Percentiles rank a stretch among this genome's conserved stretches.
phyloP scores from a whole-genome alignment of 2,888 invertebrate genomes.

The Plebejus melissa region DNA sequence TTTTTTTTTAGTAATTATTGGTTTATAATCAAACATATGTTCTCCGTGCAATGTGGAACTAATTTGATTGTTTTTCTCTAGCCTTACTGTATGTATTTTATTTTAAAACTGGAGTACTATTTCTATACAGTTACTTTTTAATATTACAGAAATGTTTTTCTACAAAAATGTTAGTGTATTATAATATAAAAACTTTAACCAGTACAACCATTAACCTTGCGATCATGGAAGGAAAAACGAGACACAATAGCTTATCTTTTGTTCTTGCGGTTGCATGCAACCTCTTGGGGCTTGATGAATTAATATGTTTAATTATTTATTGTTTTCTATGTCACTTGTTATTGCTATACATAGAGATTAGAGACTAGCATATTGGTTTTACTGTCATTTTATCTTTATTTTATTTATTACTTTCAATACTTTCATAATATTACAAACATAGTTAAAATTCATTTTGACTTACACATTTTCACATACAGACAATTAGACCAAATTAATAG shows the following conservation, averaged over 20 bases:
- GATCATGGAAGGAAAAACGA: no score
- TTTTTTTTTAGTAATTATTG: slow-evolving; percentile 3
- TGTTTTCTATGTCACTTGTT: background rate
- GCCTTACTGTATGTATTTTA: background rate
- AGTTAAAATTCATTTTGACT: no score
- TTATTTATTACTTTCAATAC: background rate
- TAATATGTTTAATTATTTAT: background rate
- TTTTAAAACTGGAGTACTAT: background rate
- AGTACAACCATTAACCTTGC: background rate
- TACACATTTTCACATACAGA: no score
- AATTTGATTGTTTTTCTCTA: background rate
- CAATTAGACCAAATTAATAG: no score
- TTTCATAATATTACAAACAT: background rate
- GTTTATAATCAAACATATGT: slow-evolving; percentile 3
- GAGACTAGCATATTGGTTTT: background rate
- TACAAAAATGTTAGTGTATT: background rate
- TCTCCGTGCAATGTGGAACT: slow-evolving; percentile 11
- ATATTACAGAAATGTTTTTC: background rate
- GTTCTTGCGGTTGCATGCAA: no score
- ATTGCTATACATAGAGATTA: background rate
- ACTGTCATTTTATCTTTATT: background rate
- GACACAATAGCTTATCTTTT: no score
- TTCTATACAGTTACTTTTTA: background rate
- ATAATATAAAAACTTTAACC: background rate
- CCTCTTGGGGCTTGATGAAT: no score